These are phyloP conservation scores for Mycetomoellerius zeteki DNA, from an alignment of 1,140 invertebrate genomes.

Conservation along the genomic window DNA sequence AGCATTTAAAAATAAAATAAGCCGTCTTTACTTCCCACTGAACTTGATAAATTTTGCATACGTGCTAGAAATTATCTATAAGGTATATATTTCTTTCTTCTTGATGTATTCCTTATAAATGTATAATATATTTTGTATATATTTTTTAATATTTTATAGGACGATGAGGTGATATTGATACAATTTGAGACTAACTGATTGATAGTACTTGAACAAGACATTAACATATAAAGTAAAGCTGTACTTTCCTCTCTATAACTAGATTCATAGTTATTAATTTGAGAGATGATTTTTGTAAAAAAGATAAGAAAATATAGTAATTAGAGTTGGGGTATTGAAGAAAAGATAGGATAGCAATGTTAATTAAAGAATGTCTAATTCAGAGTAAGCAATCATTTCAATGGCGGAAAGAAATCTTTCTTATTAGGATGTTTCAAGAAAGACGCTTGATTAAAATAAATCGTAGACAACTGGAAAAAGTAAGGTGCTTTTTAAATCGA, in stretches of 20 bases:
- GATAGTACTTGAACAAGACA: neutral
- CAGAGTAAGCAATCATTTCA: neutral
- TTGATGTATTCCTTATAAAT: too few relatives aligned
- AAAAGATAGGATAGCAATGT: neutral
- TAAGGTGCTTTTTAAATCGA: neutral
- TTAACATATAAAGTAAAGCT: neutral
- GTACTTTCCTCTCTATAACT: neutral
- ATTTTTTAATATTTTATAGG: neutral
- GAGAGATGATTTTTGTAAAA: neutral
- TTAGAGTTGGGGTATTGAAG: neutral
- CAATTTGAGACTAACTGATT: neutral
- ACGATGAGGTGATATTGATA: neutral
- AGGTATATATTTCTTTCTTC: too few relatives aligned
- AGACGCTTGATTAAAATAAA: constrained; percentile 15
- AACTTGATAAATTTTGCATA: neutral
- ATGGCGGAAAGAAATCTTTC: neutral
- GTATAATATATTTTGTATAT: neutral
- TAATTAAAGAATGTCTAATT: neutral
- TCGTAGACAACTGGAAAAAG: neutral
- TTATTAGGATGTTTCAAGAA: neutral
- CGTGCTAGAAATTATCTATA: neutral
- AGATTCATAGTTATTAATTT: constrained; percentile 3
- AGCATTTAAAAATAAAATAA: constrained; percentile 16
- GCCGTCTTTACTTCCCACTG: neutral
- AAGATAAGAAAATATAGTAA: neutral